phyloP scores from a whole-genome alignment of 2,113 vertebrate species.

The Genyomyrus donnyi region DNA sequence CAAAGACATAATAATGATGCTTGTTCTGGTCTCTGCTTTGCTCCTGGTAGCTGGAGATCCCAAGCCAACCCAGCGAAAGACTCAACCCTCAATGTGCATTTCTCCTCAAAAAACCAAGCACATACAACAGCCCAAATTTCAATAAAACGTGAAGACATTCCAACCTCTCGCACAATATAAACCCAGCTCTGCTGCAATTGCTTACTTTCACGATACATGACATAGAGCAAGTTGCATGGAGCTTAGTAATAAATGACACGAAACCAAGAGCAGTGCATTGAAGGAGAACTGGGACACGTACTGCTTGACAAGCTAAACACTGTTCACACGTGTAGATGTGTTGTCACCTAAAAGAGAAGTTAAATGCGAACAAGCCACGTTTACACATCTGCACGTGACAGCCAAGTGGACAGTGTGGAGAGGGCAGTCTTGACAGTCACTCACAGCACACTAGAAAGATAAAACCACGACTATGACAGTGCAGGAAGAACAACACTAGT shows the following conservation, averaged over 20 bases:
- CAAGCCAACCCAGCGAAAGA: not conserved
- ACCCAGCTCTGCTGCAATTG: not conserved
- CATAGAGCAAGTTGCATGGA: not conserved
- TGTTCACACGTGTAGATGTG: not conserved
- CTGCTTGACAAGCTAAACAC: not conserved
- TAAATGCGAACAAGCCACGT: not conserved
- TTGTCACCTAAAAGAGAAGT: not conserved
- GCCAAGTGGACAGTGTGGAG: not conserved
- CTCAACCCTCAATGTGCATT: not conserved
- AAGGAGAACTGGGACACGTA: not conserved
- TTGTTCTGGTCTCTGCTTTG: slow-evolving; percentile 21
- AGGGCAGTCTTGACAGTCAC: not conserved
- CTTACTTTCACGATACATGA: not conserved
- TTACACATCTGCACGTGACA: not conserved
- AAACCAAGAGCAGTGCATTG: not conserved
- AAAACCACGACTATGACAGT: not conserved
- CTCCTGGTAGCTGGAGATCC: not conserved
- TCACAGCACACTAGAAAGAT: not conserved
- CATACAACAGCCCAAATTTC: not conserved
- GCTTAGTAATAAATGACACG: not conserved
- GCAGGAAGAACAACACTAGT: not conserved
- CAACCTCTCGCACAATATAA: not conserved
- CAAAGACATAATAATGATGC: not conserved
- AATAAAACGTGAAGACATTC: not conserved
- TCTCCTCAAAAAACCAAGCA: not conserved